Percentiles rank a stretch among this genome's conserved stretches.
Conservation (phyloP, 2,113 vertebrate species). For the Sinocyclocheilus anophthalmus region DNA sequence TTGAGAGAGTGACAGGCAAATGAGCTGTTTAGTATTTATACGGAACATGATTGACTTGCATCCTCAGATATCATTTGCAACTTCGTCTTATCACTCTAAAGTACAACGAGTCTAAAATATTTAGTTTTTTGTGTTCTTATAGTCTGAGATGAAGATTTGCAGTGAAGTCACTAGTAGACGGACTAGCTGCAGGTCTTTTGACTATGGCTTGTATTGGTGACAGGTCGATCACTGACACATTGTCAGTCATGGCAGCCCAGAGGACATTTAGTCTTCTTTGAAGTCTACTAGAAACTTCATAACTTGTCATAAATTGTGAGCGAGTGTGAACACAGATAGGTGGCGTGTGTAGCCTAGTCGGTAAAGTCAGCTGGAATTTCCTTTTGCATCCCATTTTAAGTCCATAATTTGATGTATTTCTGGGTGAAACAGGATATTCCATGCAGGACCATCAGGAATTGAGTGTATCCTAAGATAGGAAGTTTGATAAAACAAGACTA, state of each 20-base stretch:
- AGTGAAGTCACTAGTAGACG: background rate
- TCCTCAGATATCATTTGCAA: background rate
- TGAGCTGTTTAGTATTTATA: background rate
- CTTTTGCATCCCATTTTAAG: background rate
- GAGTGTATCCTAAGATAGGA: background rate
- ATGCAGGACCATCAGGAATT: background rate
- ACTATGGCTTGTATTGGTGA: background rate
- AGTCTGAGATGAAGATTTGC: background rate
- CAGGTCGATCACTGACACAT: slow-evolving; percentile 9
- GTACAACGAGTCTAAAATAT: background rate
- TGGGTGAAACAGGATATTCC: background rate
- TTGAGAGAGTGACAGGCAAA: background rate
- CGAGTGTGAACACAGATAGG: background rate
- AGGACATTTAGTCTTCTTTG: background rate
- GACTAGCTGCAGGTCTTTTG: background rate
- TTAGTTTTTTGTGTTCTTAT: background rate
- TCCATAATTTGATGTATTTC: background rate
- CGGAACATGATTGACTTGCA: background rate
- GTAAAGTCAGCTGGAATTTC: background rate
- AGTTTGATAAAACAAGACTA: background rate
- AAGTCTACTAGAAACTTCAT: slow-evolving; percentile 14
- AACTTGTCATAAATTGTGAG: background rate
- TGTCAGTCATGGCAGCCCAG: slow-evolving; percentile 17
- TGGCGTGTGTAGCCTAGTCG: background rate
- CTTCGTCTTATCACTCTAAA: too few relatives aligned